A percentile compares a stretch with the other conserved stretches of the same genome.
These are phyloP conservation scores for Noturus placidus DNA, from an alignment of 2,113 vertebrate genomes.

Conservation along the genomic window DNA sequence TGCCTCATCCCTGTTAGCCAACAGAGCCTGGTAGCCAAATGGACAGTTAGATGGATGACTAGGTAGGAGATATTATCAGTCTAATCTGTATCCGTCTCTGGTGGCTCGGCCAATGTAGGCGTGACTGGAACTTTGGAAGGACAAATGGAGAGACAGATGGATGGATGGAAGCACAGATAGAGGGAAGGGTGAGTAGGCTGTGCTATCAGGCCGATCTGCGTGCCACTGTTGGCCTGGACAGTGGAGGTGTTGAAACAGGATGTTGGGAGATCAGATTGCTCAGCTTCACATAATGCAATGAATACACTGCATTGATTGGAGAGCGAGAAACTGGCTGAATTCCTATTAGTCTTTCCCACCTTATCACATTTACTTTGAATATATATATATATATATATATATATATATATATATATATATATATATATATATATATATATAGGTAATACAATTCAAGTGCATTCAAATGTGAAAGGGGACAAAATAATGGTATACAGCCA, in stretches of 20 bases:
- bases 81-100: slow-evolving; percentile 50
- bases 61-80: slow-evolving; percentile 57
- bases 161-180: slow-evolving; percentile 18
- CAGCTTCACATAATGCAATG: slow-evolving; percentile 71
- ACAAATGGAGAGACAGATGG: slow-evolving; percentile 13
- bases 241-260: slow-evolving; percentile 69
- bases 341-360: not conserved
- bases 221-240: slow-evolving; percentile 20
- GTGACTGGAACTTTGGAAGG: slow-evolving; percentile 31
- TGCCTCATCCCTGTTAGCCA: slow-evolving; percentile 14
- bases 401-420: slow-evolving; percentile 38
- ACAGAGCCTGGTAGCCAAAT: slow-evolving; percentile 23
- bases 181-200: slow-evolving; percentile 12
- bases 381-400: slow-evolving; percentile 31
- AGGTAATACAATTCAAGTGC: not conserved
- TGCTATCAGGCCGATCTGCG: slow-evolving; percentile 66
- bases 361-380: slow-evolving; percentile 38
- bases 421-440: slow-evolving; percentile 29
- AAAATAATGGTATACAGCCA: not conserved
- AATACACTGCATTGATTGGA: slow-evolving; percentile 47
- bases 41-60: slow-evolving; percentile 45
- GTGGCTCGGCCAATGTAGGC: slow-evolving; percentile 53
- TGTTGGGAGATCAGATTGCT: slow-evolving; percentile 73
- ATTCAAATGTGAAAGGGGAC: not conserved
- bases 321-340: slow-evolving; percentile 4